phyloP scores from a whole-genome alignment of 2,888 invertebrate species.

The Drosophila histrio region DNA sequence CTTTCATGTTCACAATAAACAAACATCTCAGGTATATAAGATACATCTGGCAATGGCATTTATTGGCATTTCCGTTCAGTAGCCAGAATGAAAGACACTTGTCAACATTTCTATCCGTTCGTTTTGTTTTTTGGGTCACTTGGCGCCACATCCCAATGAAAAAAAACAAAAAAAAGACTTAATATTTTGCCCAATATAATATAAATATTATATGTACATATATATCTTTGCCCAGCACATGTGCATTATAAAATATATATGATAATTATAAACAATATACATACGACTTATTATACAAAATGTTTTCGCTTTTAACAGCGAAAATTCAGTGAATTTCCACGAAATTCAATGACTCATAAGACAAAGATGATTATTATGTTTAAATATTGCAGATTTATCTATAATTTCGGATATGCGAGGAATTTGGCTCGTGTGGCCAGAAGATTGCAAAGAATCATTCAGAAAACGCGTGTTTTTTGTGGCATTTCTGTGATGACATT shows the following conservation, averaged over 20 bases:
- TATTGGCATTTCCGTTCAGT: conserved; percentile 70
- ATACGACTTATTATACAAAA: conserved; percentile 30
- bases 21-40: conserved; percentile 38
- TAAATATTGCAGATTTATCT: conserved; percentile 14
- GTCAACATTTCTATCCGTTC: conserved; percentile 42
- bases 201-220: conserved; percentile 7
- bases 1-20: conserved; percentile 30
- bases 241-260: conserved; percentile 33
- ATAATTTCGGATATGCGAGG: conserved; percentile 39
- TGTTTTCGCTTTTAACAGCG: conserved; percentile 17
- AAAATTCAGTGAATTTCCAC: conserved; percentile 56
- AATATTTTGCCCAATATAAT: conserved; percentile 10
- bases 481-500: conserved; percentile 5
- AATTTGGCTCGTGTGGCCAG: conserved; percentile 51
- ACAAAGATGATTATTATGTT: conserved; percentile 36
- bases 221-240: conserved; percentile 9
- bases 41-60: conserved; percentile 37
- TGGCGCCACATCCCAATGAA: conserved; percentile 51
- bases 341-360: conserved; percentile 50
- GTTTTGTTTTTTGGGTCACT: conserved; percentile 29
- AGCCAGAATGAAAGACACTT: conserved; percentile 40
- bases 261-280: conserved; percentile 48
- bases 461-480: conserved; percentile 42
- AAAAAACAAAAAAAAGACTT: background rate
- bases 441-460: conserved; percentile 39